Evolutionary conservation across 2,797 vertebrate species (phyloP).

Genomic region (Clamator glandarius): DNA sequence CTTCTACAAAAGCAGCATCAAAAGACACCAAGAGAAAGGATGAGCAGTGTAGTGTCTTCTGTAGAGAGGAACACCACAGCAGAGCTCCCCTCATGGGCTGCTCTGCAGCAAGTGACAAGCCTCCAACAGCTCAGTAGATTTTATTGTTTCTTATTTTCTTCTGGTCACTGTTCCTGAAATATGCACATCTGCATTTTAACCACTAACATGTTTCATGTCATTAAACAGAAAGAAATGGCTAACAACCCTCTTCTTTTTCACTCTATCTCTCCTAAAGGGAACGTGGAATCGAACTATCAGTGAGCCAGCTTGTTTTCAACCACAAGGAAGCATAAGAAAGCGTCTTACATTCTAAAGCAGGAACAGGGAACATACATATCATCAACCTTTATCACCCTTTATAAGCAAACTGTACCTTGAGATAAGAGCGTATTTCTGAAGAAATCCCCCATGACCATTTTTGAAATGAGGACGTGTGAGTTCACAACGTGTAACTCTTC

Average conservation of each 20-base stretch:
- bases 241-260: background rate
- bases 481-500: background rate
- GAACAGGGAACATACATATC: background rate
- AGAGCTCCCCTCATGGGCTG: background rate
- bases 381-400: background rate
- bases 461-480: accelerated
- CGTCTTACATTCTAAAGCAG: background rate
- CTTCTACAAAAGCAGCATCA: background rate
- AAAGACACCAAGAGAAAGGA: background rate
- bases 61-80: background rate
- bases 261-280: background rate
- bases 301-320: background rate
- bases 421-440: background rate
- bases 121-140: background rate
- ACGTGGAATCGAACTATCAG: background rate
- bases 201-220: background rate
- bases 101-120: background rate
- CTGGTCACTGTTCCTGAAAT: background rate
- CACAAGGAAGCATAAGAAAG: background rate
- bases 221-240: background rate
- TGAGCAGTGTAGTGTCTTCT: background rate
- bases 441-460: background rate
- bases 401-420: background rate
- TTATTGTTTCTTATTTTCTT: background rate
- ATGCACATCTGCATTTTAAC: background rate